Evolutionary conservation across 2,888 invertebrate genomes (phyloP), one percentile per base, ranked within the genome.

Genomic region (Tinea trinotella): DNA sequence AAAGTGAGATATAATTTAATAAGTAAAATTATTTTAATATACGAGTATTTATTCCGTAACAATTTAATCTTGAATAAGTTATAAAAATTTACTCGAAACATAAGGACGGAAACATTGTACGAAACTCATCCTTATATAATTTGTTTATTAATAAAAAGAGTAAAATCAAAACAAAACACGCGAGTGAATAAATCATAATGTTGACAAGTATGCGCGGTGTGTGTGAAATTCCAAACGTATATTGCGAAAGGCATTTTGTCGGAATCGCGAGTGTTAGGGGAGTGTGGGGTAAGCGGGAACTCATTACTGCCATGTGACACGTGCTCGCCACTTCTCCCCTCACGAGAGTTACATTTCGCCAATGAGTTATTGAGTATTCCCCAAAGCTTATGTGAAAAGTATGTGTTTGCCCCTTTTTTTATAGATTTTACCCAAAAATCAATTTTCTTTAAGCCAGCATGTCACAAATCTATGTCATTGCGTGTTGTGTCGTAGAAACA

Each of bases 221-320:
- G 83, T 82, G 84, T 77, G 79, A 83, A 79, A 83, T 83, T 81
- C 78, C 81, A 72, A 73, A 71, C 72, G 69, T 66, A 52, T 52
- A 52, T 52, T 52, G 35, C 52, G 35, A 52, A 52, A 35, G 52
- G 61, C 64, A 61, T 63, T 57, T 60, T 54, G 56, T 20, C 24
- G 20, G 20, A 22, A 15, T 40, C 40, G 15, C 57, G 62, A 65
- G 69, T 66, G 2, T 22, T n/a, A 65, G 62, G 61, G 63, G 61
- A 55, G 74, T 62, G 64, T 57, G 71, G 74, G 75, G 74, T 61
- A 57, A 75, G 64, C 64, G 65, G 69, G 76, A 71, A 80, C 84
- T 85, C 84, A 83, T 85, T 85, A 85, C 76, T 63, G 78, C 74
- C 84, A 85, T 83, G 84, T 85, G 84, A 83, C 81, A 82, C 80